phyloP scores from a whole-genome alignment of 1,140 invertebrate species.

The Macrosteles quadrilineatus region DNA sequence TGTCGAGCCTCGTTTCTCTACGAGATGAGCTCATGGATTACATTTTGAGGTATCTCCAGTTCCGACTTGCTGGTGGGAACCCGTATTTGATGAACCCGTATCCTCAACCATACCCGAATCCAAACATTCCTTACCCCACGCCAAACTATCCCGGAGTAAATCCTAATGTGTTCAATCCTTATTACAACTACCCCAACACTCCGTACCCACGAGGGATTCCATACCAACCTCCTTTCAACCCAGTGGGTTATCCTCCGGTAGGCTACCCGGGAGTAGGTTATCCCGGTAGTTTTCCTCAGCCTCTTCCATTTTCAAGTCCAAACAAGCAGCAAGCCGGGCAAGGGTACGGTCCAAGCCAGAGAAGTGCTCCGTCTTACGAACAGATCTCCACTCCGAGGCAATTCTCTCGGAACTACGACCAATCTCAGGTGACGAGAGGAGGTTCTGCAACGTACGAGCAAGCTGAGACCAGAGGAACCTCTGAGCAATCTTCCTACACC shows the following conservation, averaged over 20 bases:
- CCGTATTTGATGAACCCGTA: conserved; percentile 10
- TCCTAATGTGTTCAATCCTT: conserved; percentile 29
- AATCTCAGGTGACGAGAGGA: not conserved
- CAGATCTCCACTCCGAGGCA: not conserved
- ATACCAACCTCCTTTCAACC: conserved; percentile 1
- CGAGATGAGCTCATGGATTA: conserved; percentile 46
- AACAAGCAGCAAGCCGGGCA: not conserved
- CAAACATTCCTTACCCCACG: conserved; percentile 21
- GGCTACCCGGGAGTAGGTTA: not conserved
- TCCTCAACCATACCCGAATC: conserved; percentile 10
- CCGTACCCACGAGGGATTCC: not conserved
- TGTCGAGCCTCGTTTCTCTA: conserved; percentile 49
- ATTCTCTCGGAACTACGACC: not conserved
- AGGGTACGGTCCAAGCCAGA: not conserved
- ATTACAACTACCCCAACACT: conserved; percentile 18
- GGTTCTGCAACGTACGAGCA: not conserved
- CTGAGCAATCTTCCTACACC: conserved; percentile 12
- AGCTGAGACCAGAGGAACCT: not conserved
- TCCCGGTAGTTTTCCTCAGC: not conserved
- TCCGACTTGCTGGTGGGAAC: conserved; percentile 29
- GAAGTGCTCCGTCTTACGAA: conserved; percentile 5
- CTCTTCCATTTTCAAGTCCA: not conserved
- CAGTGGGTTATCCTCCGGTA: not conserved
- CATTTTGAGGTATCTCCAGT: conserved; percentile 42
- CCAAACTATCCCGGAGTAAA: not conserved